Base-by-base conservation (phyloP, 2,797 vertebrate species). In the Mastacembelus armatus region DNA sequence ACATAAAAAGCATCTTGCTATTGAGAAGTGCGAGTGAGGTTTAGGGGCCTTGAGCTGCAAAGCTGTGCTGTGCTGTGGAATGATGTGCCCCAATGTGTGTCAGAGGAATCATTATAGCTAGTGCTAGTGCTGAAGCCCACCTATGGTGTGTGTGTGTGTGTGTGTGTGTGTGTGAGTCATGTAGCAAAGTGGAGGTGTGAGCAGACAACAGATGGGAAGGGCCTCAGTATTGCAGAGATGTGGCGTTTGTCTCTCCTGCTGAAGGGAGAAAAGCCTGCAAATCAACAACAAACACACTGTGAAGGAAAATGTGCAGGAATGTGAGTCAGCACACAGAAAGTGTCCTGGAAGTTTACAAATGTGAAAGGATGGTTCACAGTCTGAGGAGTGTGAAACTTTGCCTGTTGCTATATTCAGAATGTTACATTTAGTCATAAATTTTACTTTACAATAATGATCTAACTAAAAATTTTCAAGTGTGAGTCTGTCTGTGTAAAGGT, bases 31-130 rank as follows among this genome's bases (percentile, higher is more conserved):
- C 83, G 85, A 89, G 81, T 35, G 76, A 86, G 85, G 84, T 87
- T 89, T 89, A 85, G 77, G 76, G 84, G 86, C 85, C 86, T 87
- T 91, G 85, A 89, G 88, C 89, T 90, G 88, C 76, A 87, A 89
- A 89, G 88, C 85, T 87, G 84, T 86, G 88, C 72, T 89, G 85
- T 79, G 81, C 84, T 66, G 87, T 80, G 82, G 87, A 89, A 90
- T 90, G 88, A 92, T 92, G 90, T 86, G 85, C 80, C 87, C 86
- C 90, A 89, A 88, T 91, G 89, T 90, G 89, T 88, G 89, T 90
- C 91, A 88, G 91, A 91, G 89, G 91, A 91, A 92, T 92, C 88
- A 89, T 92, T 89, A 91, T 77, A 86, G 84, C 68, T 57, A 29
- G 61, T 75, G 83, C 75, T 69, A 59, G 67, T 56, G 77, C 74